These are phyloP conservation scores for Xenopus laevis DNA, from an alignment of 2,113 vertebrate genomes.

Conservation along the genomic window DNA sequence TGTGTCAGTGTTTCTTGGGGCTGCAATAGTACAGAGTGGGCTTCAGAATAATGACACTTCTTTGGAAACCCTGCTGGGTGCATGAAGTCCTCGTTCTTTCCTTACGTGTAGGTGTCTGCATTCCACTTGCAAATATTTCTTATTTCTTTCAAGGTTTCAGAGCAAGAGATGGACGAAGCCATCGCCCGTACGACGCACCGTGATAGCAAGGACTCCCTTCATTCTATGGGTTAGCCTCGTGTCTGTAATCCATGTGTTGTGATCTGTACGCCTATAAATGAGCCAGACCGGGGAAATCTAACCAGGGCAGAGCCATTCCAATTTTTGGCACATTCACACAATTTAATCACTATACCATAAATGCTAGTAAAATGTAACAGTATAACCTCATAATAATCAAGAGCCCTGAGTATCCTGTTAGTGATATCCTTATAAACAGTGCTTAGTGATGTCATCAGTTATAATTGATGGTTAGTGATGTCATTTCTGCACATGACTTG, in stretches of 20 bases:
- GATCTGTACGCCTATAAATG: neutral
- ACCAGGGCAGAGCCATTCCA: too few species aligned
- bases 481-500: too few species aligned
- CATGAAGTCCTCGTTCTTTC: neutral
- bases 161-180: slow-evolving; percentile 93
- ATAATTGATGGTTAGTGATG: too few species aligned
- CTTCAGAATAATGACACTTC: slow-evolving; percentile 2
- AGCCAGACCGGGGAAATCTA: too few species aligned
- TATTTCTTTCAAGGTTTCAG: slow-evolving; percentile 74
- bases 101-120: slow-evolving; percentile 9
- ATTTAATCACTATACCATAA: too few species aligned
- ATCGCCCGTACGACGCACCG: slow-evolving; percentile 83
- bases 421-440: too few species aligned
- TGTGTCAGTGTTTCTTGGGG: neutral
- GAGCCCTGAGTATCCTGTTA: too few species aligned
- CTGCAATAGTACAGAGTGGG: slow-evolving; percentile 6
- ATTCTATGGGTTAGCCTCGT: slow-evolving; percentile 66
- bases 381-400: too few species aligned
- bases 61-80: neutral
- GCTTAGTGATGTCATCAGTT: too few species aligned
- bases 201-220: slow-evolving; percentile 75
- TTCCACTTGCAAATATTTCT: slow-evolving; percentile 18
- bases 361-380: too few species aligned
- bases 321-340: too few species aligned
- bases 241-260: neutral